phyloP scores from a whole-genome alignment of 2,888 invertebrate genomes.

The Eupithecia insigniata region DNA sequence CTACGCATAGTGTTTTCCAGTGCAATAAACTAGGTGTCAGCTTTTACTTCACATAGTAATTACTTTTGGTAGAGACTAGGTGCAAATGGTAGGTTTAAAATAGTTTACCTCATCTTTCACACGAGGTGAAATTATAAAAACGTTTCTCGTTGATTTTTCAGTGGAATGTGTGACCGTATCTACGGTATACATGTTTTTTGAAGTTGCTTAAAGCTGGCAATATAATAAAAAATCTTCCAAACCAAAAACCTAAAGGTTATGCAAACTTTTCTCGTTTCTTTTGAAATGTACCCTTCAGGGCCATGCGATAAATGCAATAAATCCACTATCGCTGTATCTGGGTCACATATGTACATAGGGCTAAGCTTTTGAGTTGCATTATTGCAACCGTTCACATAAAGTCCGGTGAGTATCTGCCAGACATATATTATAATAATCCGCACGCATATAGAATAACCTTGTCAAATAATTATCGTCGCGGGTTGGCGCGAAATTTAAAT shows the following conservation, averaged over 20 bases:
- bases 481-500: too few species aligned
- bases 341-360: conserved; percentile 26
- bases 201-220: not conserved
- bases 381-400: conserved; percentile 15
- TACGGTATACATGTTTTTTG: not conserved
- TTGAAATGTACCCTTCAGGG: conserved; percentile 10
- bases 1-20: conserved; percentile 14
- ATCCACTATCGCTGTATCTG: conserved; percentile 25
- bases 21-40: not conserved
- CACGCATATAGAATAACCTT: not conserved
- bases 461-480: too few species aligned
- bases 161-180: not conserved
- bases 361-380: conserved; percentile 23
- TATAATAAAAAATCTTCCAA: not conserved
- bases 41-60: not conserved
- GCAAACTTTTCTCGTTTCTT: conserved; percentile 20
- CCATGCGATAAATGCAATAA: conserved; percentile 22
- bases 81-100: too few species aligned
- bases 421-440: not conserved
- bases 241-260: not conserved
- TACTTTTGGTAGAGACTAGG: not conserved
- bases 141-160: not conserved
- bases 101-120: too few species aligned
- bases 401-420: not conserved
- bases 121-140: not conserved